Evolutionary conservation across 1,140 invertebrate genomes (phyloP), one percentile per base, ranked within the genome.

Genomic region (Asbolus verrucosus): DNA sequence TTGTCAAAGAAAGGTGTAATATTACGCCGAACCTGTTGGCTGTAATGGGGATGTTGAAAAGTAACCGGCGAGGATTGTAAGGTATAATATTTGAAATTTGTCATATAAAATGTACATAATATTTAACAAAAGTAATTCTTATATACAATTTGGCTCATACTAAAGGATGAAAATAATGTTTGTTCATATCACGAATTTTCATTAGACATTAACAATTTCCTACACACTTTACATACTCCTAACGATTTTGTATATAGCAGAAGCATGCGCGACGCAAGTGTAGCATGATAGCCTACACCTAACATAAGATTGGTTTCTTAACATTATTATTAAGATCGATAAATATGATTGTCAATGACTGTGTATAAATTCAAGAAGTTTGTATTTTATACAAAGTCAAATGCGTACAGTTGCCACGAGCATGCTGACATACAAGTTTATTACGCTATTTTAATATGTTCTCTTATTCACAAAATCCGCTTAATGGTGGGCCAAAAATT

Each of bases 311-410:
- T 75, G 71, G 65, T 73, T 67, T 62, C 31, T 75, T 65, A 41
- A 69, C 54, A 69, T 59, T 43, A 69, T 27, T 30, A 59, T 18
- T 74, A 71, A 70, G 60, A 63, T 71, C 59, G 31, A 41, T 72
- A 41, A 54, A 73, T 73, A 78, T 79, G 78, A 80, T 80, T 80
- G 78, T 80, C 78, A 46, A 36, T 77, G 78, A 80, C 78, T 76
- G 66, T 73, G 76, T 77, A 80, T 78, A 73, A 77, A 76, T 73
- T 67, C 69, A 43, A 67, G 39, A 31, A 24, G 15, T 6, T 59
- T 36, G 65, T 19, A 62, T 65, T 70, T 67, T 41, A 69, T 69
- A 69, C 67, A 72, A 14, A 70, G 71, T 73, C 71, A 62, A 66
- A 50, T 69, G 67, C 63, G 66, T 67, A 65, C 69, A 66, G 61